Evolutionary conservation across 64 coral and sea anemone species (phyloP), one percentile per base, ranked within the genome.

Genomic region (Acropora tenuis): DNA sequence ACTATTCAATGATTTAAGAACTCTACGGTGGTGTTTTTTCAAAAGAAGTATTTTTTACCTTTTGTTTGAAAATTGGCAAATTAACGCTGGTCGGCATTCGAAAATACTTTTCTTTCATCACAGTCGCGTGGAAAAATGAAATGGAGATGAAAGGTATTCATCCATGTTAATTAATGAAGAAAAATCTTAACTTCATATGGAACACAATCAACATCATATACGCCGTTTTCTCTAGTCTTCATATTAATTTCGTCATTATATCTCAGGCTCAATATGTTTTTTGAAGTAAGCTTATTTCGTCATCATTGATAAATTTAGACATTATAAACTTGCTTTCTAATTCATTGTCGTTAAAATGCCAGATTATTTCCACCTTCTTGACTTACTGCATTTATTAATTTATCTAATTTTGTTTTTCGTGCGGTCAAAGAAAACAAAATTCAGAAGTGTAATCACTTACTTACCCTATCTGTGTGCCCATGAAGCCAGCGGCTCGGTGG

Each of bases 381-480:
- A 49, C 12, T n/a, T 18, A 50, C 17, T 49, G 46, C 45, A 60
- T 15, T 9, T 13, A 71, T 8, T 81, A 19, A 9, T 1, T 58
- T 50, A 7, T 13, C 30, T 55, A n/a, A 20, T 6, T 40, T 12
- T 2, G 41, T 43, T 57, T 41, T 13, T 60, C 19, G 41, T 12
- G 3, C 44, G 8, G 55, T 2, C 53, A 81, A 11, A 81, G 16
- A 6, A 13, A 68, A 2, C 53, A 41, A 61, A 61, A 2, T 43
- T 43, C 5, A 43, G 41, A 82, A n/a, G 58, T 46, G n/a, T 84
- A 18, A 16, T 20, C 10, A 55, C 52, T n/a, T 15, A 85, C 82
- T 85, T 85, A 85, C 82, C 46, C 63, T 43, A 72, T 85, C 61
- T 2, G 63, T 71, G 10, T 85, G 61, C 17, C 82, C 82, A 48